Conservation (phyloP, 2,888 invertebrate genomes). For the Pachydiplax longipennis region DNA sequence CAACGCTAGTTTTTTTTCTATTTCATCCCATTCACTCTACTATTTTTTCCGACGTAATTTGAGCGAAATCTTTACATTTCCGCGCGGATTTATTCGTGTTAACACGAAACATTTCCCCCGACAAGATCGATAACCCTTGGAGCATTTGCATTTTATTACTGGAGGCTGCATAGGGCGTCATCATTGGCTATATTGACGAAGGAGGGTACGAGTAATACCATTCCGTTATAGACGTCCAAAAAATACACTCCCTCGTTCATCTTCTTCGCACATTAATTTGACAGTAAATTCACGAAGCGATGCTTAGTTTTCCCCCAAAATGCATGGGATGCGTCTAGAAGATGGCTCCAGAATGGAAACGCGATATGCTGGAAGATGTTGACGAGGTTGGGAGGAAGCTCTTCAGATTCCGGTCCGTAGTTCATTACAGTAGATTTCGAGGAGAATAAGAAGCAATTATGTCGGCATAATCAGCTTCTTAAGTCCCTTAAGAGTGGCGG, state of each 20-base stretch:
- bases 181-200: neutral
- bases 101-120: neutral
- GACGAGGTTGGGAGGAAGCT: too few species aligned
- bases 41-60: neutral
- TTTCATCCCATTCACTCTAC: neutral
- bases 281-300: neutral
- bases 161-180: neutral
- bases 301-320: too few species aligned
- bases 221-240: neutral
- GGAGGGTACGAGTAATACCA: neutral
- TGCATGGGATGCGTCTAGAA: too few species aligned
- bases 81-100: neutral
- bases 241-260: neutral
- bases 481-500: too few species aligned
- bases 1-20: neutral
- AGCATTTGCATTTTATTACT: conserved; percentile 27
- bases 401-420: too few species aligned
- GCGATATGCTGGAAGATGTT: too few species aligned
- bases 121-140: neutral
- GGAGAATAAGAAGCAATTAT: too few species aligned
- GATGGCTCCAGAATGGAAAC: too few species aligned
- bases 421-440: too few species aligned
- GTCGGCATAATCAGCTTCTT: too few species aligned
- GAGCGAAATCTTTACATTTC: neutral
- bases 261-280: neutral